Conservation (phyloP, 37 sponge, comb jelly and placozoan genomes). For the Cladorhizidae sp. region DNA sequence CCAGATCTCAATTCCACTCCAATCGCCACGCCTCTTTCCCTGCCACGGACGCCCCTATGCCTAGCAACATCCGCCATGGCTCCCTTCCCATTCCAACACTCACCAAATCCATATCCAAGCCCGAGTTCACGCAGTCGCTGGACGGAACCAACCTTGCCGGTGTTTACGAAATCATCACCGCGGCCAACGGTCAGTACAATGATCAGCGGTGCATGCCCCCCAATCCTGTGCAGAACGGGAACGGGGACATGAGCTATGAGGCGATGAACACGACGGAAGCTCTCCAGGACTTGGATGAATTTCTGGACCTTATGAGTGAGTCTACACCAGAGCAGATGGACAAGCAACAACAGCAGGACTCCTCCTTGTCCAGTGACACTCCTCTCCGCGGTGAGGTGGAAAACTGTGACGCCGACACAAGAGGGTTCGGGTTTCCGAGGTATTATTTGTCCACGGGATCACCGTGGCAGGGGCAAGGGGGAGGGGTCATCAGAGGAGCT, state of each 20-base stretch:
- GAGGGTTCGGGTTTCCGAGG: conserved; percentile 7
- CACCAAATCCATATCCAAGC: neutral
- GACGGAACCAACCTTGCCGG: conserved; percentile 6
- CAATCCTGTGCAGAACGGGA: neutral
- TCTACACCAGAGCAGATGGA: neutral
- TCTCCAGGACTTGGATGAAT: conserved; percentile 16
- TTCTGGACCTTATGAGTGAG: conserved; percentile 13
- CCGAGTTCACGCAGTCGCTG: neutral
- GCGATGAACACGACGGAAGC: neutral
- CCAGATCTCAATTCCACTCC: neutral
- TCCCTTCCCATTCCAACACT: neutral
- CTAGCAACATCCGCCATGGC: neutral
- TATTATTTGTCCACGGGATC: conserved; percentile 28
- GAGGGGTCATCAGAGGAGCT: neutral
- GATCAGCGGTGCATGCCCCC: conserved; percentile 33
- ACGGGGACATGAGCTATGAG: neutral
- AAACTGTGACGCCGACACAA: neutral
- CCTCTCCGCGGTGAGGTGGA: neutral
- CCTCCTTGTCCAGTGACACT: neutral
- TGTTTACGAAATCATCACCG: conserved; percentile 21
- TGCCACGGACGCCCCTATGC: neutral
- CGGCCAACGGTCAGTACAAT: neutral
- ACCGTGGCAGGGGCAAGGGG: neutral
- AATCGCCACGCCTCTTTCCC: neutral
- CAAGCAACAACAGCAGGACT: conserved; percentile 14